Evolutionary conservation across 23 tunicate species (phyloP), one percentile per base, ranked within the genome.

Genomic region (Trididemnum clinides): DNA sequence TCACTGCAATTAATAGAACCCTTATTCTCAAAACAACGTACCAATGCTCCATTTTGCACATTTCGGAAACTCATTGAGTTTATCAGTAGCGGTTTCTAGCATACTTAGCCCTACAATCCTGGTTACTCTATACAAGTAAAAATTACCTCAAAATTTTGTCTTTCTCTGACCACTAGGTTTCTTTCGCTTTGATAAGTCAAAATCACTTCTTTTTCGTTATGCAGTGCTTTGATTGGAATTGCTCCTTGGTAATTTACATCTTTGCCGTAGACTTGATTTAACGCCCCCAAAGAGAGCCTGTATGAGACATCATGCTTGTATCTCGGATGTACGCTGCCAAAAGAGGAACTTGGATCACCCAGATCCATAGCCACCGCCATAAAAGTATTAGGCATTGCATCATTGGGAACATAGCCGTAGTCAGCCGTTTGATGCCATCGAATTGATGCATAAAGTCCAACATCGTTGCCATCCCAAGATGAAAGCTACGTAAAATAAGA

Each of bases 371-470:
- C 91, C 18, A 92, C 97, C 23, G 97, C 91, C 97, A 92, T 92
- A 66, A 92, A 92, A 7, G 91, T 87, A 51, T 87, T 87, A 19
- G 80, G 85, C 91, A 92, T 87, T 28, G 76, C 51, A 0, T 64
- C 33, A 64, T 92, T 92, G 0, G 97, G 97, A 1, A 87, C 97
- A 70, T 64, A 92, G 30, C 97, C 97, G 32, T 64, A 64, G 64
- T 92, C 82, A 5, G 97, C 97, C 1, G 97, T 92, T 71, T 92
- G 97, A 81, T 92, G 97, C 97, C 97, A 92, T 2, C 97, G 34
- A 2, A 87, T 69, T 7, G 75, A 19, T 20, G 84, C 65, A 77
- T 35, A 92, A 19, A 64, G 25, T 0, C 79, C 87, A 0, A 38
- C 78, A 18, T 65, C 64, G 28, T 70, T 10, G 37, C 28, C 65